A percentile compares a stretch with the other conserved stretches of the same genome.
phyloP scores from a whole-genome alignment of 2,797 vertebrate genomes.

The Apogon hyalosoma region DNA sequence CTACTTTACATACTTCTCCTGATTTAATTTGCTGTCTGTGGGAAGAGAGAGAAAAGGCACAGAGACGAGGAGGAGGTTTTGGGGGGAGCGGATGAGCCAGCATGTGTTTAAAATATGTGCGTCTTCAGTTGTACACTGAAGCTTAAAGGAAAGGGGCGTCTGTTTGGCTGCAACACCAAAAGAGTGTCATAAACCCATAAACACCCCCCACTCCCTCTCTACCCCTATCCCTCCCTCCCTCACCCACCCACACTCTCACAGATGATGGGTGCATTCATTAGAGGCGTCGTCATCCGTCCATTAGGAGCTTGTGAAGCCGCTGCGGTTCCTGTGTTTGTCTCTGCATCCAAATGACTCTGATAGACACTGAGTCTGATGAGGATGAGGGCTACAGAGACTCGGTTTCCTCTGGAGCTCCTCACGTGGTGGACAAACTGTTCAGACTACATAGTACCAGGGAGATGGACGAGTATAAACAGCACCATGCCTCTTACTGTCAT shows the following conservation, averaged over 20 bases:
- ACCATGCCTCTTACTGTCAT: too few species aligned
- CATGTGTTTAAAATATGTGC: constrained; percentile 84
- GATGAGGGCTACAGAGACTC: constrained; percentile 10
- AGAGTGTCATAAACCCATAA: constrained; percentile 77
- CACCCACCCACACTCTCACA: constrained; percentile 21
- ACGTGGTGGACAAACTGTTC: neutral
- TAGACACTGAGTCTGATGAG: constrained; percentile 49
- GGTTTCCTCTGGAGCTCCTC: constrained; percentile 21
- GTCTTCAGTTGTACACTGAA: constrained; percentile 58
- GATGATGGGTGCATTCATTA: constrained; percentile 72
- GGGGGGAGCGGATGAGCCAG: constrained; percentile 50
- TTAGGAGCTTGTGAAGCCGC: constrained; percentile 61
- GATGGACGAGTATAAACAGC: too few species aligned
- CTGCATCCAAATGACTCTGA: constrained; percentile 45
- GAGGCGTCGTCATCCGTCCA: constrained; percentile 67
- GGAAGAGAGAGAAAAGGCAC: constrained; percentile 16
- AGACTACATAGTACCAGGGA: neutral
- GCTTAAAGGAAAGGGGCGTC: constrained; percentile 72
- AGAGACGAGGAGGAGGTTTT: neutral
- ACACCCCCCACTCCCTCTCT: constrained; percentile 19
- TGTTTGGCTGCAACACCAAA: constrained; percentile 80
- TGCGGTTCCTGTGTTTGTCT: constrained; percentile 71
- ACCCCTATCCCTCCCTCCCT: constrained; percentile 17
- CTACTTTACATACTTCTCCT: constrained; percentile 24
- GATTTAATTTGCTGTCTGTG: constrained; percentile 53